Evolutionary conservation across 2,888 invertebrate species (phyloP), one percentile per base, ranked within the genome.

Genomic region (Himalopsyche japonica): DNA sequence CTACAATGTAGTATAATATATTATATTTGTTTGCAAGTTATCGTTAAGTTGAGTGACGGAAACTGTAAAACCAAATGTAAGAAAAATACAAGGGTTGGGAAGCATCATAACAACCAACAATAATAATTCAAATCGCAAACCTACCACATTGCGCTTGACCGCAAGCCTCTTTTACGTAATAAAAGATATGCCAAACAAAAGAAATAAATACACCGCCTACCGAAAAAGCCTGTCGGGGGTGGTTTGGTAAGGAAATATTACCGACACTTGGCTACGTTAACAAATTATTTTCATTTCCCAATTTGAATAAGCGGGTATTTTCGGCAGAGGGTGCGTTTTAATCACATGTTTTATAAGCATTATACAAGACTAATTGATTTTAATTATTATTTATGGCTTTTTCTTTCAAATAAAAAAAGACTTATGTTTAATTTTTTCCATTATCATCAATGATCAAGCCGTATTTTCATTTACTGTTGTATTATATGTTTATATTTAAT

Each of bases 111-210:
- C n/a, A 57, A 57, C 57, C 57, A 20, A 83, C 83, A 83, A 83
- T 70, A 83, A 83, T 85, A 83, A 85, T 85, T 85, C 85, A 85
- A 83, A 85, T 43, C 76, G 85, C 76, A 85, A 85, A 85, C 85
- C 57, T 76, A 82, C 76, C 20, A 20, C 70, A 81, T 81, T 76
- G 81, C 32, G 64, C 85, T 85, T 85, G 85, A 85, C 85, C 85
- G 85, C 78, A 79, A 81, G 83, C 78, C 83, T 57, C 47, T 76
- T 81, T 70, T 43, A 48, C 70, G 81, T 76, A 81, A 70, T 76
- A 81, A 81, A 81, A 81, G 81, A 81, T 43, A 76, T 57, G 57
- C 81, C 76, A 27, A 49, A 76, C 81, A 76, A 81, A 81, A 81
- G 80, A 43, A 81, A 81, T 80, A 81, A 47, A 76, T 81, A 80